A percentile compares a stretch with the other conserved stretches of the same genome.
phyloP scores from a whole-genome alignment of 2,888 invertebrate genomes.

The Malthinus seriepunctatus region DNA sequence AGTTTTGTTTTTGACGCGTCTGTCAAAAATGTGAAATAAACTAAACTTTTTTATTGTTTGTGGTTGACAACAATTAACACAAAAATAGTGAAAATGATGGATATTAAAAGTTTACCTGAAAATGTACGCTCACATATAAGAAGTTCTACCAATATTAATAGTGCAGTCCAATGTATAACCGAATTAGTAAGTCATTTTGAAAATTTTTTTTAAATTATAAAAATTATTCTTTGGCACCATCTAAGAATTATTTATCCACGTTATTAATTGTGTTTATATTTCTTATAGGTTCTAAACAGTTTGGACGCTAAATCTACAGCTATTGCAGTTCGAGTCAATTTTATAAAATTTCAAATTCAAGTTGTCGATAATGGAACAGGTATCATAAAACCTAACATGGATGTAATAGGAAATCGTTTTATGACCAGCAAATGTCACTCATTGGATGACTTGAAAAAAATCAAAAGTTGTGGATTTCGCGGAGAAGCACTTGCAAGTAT shows the following conservation, averaged over 20 bases:
- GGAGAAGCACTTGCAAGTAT: slow-evolving; percentile 72
- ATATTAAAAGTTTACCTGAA: slow-evolving; percentile 42
- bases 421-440: slow-evolving; percentile 67
- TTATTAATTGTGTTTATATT: too few relatives aligned
- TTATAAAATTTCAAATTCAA: slow-evolving; percentile 65
- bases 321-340: slow-evolving; percentile 70
- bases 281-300: slow-evolving; percentile 66
- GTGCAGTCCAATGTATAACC: slow-evolving; percentile 62
- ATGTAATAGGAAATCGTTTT: slow-evolving; percentile 63
- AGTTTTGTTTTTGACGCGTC: too few relatives aligned
- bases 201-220: slow-evolving; percentile 3
- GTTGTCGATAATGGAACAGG: slow-evolving; percentile 80
- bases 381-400: slow-evolving; percentile 61
- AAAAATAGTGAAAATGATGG: slow-evolving; percentile 35
- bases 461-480: slow-evolving; percentile 66
- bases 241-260: too few relatives aligned
- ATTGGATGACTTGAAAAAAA: slow-evolving; percentile 58
- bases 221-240: background rate
- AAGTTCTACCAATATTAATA: slow-evolving; percentile 62
- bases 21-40: too few relatives aligned
- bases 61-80: background rate
- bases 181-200: slow-evolving; percentile 61
- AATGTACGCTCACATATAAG: slow-evolving; percentile 60
- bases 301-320: slow-evolving; percentile 71
- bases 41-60: background rate